Evolutionary conservation across 2,797 vertebrate species (phyloP).

Genomic region (Coregonus sp.): DNA sequence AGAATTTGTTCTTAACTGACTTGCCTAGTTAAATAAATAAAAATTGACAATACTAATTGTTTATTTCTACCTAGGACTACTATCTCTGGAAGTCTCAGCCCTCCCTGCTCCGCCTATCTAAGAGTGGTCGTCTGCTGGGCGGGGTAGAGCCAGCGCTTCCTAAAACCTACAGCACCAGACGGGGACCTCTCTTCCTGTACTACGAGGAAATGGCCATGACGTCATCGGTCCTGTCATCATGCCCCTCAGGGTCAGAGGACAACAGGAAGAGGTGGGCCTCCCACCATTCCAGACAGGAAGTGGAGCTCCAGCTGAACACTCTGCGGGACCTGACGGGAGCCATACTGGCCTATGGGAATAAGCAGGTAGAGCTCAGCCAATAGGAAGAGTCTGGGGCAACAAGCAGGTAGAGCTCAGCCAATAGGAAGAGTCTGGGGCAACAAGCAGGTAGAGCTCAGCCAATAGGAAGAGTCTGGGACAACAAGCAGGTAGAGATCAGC

Average conservation of each 20-base stretch:
- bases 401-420: slow-evolving; percentile 64
- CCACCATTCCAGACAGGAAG: slow-evolving; percentile 44
- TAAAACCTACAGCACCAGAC: slow-evolving; percentile 82
- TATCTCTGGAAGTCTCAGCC: slow-evolving; percentile 79
- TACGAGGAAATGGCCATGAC: slow-evolving; percentile 74
- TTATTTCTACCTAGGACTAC: slow-evolving; percentile 73
- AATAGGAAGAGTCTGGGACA: background rate
- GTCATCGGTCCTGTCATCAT: slow-evolving; percentile 33
- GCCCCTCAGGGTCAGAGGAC: slow-evolving; percentile 41
- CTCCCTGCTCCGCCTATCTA: slow-evolving; percentile 57
- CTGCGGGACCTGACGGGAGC: slow-evolving; percentile 72
- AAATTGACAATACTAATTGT: background rate
- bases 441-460: slow-evolving; percentile 65
- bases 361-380: slow-evolving; percentile 62
- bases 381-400: slow-evolving; percentile 26
- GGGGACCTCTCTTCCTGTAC: slow-evolving; percentile 74
- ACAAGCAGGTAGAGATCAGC: slow-evolving; percentile 65
- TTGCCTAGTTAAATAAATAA: no score
- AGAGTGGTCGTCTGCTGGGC: slow-evolving; percentile 47
- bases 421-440: slow-evolving; percentile 26
- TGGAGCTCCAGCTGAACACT: slow-evolving; percentile 53
- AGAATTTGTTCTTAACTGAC: no score
- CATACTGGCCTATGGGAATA: slow-evolving; percentile 64
- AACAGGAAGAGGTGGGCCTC: slow-evolving; percentile 43
- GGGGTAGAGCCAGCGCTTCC: slow-evolving; percentile 60